These are phyloP conservation scores for Naso thynnoides DNA, from an alignment of 2,797 vertebrate species.

Conservation along the genomic window DNA sequence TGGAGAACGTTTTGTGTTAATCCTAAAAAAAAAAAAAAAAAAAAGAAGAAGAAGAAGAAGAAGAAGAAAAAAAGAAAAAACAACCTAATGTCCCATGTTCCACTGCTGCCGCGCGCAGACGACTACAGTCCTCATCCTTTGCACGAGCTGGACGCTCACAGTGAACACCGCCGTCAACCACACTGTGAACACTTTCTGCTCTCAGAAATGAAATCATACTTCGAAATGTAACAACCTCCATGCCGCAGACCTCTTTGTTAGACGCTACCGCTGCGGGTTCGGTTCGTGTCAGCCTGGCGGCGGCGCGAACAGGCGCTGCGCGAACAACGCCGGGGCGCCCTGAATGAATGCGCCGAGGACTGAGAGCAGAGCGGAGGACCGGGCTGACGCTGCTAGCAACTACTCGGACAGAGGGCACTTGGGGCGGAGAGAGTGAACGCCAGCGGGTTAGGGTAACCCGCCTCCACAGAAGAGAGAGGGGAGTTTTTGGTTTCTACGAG, in stretches of 20 bases:
- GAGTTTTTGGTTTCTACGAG: constrained; percentile 36
- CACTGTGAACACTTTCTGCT: constrained; percentile 5
- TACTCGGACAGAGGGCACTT: background rate
- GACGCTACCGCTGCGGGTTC: constrained; percentile 8
- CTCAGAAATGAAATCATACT: background rate
- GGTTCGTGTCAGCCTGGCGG: constrained; percentile 3
- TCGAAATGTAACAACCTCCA: background rate
- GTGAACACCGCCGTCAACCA: constrained; percentile 16
- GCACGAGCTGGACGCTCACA: constrained; percentile 31
- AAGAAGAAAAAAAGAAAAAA: too few species aligned
- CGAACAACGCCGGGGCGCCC: background rate
- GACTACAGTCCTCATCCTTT: constrained; percentile 23
- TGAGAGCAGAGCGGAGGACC: constrained; percentile 3
- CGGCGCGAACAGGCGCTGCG: constrained; percentile 15
- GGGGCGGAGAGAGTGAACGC: background rate
- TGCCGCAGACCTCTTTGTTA: background rate
- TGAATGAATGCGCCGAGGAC: background rate
- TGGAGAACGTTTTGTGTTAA: background rate
- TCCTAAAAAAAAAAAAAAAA: background rate
- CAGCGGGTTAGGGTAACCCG: background rate
- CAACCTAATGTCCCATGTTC: constrained; percentile 58
- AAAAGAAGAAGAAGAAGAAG: too few species aligned
- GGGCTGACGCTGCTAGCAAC: background rate
- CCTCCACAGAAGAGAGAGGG: background rate
- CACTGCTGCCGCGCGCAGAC: constrained; percentile 49